Percentiles rank a stretch among this genome's conserved stretches.
These are phyloP conservation scores for Drosophila albomicans DNA, from an alignment of 1,140 invertebrate species.

Conservation along the genomic window DNA sequence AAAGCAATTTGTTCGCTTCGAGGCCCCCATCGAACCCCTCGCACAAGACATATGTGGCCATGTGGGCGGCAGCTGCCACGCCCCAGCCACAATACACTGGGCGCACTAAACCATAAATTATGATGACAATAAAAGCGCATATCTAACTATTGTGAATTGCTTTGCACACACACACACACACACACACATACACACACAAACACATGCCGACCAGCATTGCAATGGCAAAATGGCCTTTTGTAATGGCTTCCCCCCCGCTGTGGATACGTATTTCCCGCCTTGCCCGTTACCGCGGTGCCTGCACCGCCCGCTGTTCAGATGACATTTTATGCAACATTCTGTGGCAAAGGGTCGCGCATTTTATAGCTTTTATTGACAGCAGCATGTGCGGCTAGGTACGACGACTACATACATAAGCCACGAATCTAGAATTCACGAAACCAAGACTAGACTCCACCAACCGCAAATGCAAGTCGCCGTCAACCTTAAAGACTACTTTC, in stretches of 20 bases:
- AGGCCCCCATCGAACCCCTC: conserved; percentile 7
- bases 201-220: conserved; percentile 19
- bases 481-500: not conserved
- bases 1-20: conserved; percentile 69
- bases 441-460: not conserved
- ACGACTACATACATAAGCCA: not conserved
- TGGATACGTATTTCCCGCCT: conserved; percentile 7
- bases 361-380: conserved; percentile 47
- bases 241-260: conserved; percentile 27
- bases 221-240: conserved; percentile 44
- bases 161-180: conserved; percentile 16
- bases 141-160: conserved; percentile 56
- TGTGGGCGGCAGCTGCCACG: conserved; percentile 37
- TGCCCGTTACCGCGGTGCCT: conserved; percentile 8
- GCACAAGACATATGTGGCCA: conserved; percentile 45
- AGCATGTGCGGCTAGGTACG: conserved; percentile 6
- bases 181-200: conserved; percentile 13
- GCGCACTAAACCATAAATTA: conserved; percentile 65
- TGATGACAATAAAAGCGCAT: conserved; percentile 65
- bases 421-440: not conserved
- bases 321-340: conserved; percentile 58
- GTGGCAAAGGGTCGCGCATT: conserved; percentile 42
- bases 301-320: conserved; percentile 29
- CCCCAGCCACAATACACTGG: conserved; percentile 58
- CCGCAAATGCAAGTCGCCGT: not conserved